Evolutionary conservation across 2,888 invertebrate genomes (phyloP).

Genomic region (Agriopis aurantiaria): DNA sequence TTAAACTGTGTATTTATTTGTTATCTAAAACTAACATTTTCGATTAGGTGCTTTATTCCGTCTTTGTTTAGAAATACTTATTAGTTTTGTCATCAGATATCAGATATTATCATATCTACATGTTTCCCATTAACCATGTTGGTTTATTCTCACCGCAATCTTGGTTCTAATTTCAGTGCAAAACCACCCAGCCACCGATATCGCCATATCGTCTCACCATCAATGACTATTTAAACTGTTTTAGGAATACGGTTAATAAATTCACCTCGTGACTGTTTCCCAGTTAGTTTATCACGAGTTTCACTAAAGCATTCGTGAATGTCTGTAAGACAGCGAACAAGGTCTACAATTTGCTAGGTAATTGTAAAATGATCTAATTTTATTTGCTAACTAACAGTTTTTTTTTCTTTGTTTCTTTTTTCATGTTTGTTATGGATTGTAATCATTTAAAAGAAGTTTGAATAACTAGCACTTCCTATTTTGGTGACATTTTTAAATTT

Average conservation of each 20-base stretch:
- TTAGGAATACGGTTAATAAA: slow-evolving; percentile 73
- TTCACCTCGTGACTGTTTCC: slow-evolving; percentile 73
- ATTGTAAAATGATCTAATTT: neutral
- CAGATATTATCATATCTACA: too few relatives aligned
- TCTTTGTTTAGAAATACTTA: neutral
- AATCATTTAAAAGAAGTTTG: too few relatives aligned
- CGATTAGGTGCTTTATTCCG: too few relatives aligned
- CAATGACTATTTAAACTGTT: slow-evolving; percentile 70
- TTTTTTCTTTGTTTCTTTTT: too few relatives aligned
- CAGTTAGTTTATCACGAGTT: slow-evolving; percentile 66
- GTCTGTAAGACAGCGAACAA: slow-evolving; percentile 30
- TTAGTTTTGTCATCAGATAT: too few relatives aligned
- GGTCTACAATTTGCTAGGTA: slow-evolving; percentile 26
- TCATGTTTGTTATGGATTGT: too few relatives aligned
- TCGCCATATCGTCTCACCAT: slow-evolving; percentile 55
- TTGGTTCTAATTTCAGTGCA: neutral
- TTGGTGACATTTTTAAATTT: too few relatives aligned
- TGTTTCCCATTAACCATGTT: neutral
- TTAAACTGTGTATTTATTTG: too few relatives aligned
- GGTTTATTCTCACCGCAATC: too few relatives aligned
- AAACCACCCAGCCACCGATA: slow-evolving; percentile 16
- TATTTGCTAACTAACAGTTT: too few relatives aligned
- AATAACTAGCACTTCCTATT: too few relatives aligned
- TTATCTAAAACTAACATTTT: too few relatives aligned
- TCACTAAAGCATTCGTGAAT: slow-evolving; percentile 37